These are phyloP conservation scores for Valencia hispanica DNA, from an alignment of 2,797 vertebrate genomes.

Conservation along the genomic window DNA sequence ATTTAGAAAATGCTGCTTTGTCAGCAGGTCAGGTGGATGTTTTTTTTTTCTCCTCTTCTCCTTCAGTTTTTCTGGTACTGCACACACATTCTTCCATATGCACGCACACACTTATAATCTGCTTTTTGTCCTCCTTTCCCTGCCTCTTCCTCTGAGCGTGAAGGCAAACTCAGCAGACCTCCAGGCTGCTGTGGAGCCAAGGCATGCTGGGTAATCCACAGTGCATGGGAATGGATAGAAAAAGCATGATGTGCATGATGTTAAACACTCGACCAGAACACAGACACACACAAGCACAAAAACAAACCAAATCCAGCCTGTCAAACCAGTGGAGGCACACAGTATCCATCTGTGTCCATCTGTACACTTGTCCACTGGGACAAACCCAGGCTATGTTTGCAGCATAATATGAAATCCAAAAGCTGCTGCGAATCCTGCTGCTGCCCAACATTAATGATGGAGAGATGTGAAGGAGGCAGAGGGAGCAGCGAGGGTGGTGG, in stretches of 20 bases:
- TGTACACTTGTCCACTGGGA: conserved; percentile 60
- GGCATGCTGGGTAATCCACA: conserved; percentile 77
- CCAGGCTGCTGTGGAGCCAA: conserved; percentile 65
- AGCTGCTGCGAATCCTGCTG: conserved; percentile 31
- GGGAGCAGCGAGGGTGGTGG: conserved; percentile 42
- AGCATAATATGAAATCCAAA: conserved; percentile 47
- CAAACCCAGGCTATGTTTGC: conserved; percentile 50
- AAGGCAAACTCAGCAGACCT: conserved; percentile 78
- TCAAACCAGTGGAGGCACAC: conserved; percentile 43
- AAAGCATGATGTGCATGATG: conserved; percentile 47
- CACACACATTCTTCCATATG: conserved; percentile 17
- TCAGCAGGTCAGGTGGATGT: conserved; percentile 76
- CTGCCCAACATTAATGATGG: conserved; percentile 40
- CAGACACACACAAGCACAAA: conserved; percentile 17
- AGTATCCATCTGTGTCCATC: conserved; percentile 67
- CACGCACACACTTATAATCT: conserved; percentile 43
- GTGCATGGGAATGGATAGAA: conserved; percentile 45
- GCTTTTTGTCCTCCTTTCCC: conserved; percentile 53
- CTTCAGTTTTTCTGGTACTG: conserved; percentile 25
- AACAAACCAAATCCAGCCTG: conserved; percentile 53
- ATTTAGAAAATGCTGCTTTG: conserved; percentile 71
- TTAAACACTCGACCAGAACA: conserved; percentile 28
- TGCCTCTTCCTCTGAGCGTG: conserved; percentile 36
- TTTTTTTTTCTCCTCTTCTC: conserved; percentile 36
- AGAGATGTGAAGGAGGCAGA: conserved; percentile 38